Conservation (phyloP, 2,888 invertebrate genomes). For the Frankliniella intonsa region DNA sequence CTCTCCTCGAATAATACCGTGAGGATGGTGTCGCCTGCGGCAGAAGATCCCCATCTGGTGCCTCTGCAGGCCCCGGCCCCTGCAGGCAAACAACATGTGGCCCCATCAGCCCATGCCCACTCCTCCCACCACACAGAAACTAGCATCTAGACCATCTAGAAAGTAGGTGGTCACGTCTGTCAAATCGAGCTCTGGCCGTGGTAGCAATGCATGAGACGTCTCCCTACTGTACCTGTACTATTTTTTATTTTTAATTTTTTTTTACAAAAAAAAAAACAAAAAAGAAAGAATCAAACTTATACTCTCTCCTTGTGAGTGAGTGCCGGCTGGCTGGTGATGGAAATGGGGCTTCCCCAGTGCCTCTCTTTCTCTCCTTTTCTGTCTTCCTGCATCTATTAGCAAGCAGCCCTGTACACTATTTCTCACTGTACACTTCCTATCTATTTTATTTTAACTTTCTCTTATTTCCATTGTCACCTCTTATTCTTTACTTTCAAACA, state of each 20-base stretch:
- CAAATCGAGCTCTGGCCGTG: constrained; percentile 8
- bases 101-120: constrained; percentile 38
- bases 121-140: constrained; percentile 17
- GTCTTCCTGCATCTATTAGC: constrained; percentile 37
- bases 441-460: constrained; percentile 29
- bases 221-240: constrained; percentile 15
- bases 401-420: constrained; percentile 12
- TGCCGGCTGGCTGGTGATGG: constrained; percentile 43
- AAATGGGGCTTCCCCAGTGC: constrained; percentile 42
- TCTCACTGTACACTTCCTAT: constrained; percentile 28
- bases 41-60: constrained; percentile 40
- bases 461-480: constrained; percentile 5
- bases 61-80: constrained; percentile 32
- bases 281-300: not conserved
- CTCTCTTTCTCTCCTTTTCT: constrained; percentile 42
- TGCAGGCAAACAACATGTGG: constrained; percentile 38
- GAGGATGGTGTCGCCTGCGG: constrained; percentile 40
- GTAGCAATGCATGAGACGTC: constrained; percentile 37
- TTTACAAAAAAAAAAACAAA: not conserved
- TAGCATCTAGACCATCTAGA: constrained; percentile 39
- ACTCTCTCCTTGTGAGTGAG: constrained; percentile 42
- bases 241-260: not conserved
- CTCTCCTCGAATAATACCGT: constrained; percentile 40
- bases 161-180: not conserved
- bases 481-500: constrained; percentile 25